Conservation (phyloP, 2,888 invertebrate genomes). For the Lycophotia porphyrea region DNA sequence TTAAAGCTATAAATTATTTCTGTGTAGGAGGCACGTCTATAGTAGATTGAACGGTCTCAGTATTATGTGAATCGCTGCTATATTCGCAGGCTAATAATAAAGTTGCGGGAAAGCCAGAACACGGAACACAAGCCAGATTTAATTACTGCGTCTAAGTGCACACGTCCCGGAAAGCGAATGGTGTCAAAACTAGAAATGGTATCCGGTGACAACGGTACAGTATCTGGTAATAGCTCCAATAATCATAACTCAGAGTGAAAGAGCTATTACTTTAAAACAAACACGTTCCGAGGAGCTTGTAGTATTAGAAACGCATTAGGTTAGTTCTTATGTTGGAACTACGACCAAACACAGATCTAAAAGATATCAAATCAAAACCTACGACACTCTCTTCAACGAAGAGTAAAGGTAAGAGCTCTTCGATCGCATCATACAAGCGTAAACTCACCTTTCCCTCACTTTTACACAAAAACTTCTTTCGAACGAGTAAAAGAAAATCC, state of each 20-base stretch:
- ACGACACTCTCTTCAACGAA: constrained; percentile 1
- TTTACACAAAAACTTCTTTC: constrained; percentile 21
- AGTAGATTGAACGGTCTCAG: constrained; percentile 34
- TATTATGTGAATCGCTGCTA: constrained; percentile 36
- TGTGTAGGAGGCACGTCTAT: constrained; percentile 35
- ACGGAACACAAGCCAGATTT: constrained; percentile 58
- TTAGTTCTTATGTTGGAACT: background rate
- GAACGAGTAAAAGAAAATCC: constrained; percentile 37
- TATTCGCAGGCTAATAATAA: constrained; percentile 57
- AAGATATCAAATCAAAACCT: constrained; percentile 2
- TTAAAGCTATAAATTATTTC: constrained; percentile 41
- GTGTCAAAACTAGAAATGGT: constrained; percentile 57
- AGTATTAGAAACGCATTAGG: background rate
- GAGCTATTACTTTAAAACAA: constrained; percentile 5
- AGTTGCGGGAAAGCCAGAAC: constrained; percentile 50
- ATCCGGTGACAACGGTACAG: constrained; percentile 49
- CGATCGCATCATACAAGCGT: constrained; percentile 16
- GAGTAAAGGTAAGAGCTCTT: background rate
- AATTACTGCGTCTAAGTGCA: constrained; percentile 58
- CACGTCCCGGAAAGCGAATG: constrained; percentile 57
- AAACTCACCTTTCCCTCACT: constrained; percentile 17
- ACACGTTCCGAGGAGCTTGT: background rate
- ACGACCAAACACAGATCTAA: background rate
- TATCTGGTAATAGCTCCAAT: constrained; percentile 45
- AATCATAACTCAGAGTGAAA: constrained; percentile 32